phyloP scores from a whole-genome alignment of 2,888 invertebrate species.

The Hirudinaria manillensis region DNA sequence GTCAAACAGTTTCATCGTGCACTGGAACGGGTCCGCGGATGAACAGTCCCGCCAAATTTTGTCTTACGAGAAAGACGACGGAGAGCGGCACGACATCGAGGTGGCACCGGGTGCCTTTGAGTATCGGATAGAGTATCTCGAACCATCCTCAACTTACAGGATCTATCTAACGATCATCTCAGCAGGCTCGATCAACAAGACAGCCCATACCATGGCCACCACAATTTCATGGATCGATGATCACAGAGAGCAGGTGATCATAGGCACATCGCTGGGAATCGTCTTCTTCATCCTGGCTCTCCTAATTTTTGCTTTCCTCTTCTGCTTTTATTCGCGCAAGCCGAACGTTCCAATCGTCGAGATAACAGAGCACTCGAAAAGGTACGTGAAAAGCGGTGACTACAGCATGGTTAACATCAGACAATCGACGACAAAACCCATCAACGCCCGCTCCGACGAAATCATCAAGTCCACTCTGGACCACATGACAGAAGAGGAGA shows the following conservation, averaged over 20 bases:
- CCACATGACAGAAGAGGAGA: slow-evolving; percentile 33
- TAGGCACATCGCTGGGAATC: slow-evolving; percentile 6
- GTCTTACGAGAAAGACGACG: background rate
- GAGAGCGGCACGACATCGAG: background rate
- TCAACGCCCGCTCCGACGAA: background rate
- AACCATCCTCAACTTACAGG: background rate
- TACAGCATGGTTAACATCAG: background rate
- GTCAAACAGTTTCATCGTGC: slow-evolving; percentile 14
- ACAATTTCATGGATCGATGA: slow-evolving; percentile 9
- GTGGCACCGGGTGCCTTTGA: background rate
- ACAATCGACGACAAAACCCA: background rate
- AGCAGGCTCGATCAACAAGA: background rate
- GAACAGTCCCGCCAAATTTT: background rate
- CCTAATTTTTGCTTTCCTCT: background rate
- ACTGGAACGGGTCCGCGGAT: background rate
- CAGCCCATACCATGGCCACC: background rate
- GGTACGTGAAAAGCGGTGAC: slow-evolving; percentile 25
- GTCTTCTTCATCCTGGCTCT: background rate
- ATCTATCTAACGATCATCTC: background rate
- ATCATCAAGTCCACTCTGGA: slow-evolving; percentile 30
- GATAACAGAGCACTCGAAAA: slow-evolving; percentile 24
- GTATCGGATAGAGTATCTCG: background rate
- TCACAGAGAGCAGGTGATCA: background rate
- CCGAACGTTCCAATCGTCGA: slow-evolving; percentile 13
- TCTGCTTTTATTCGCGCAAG: background rate